phyloP scores from a whole-genome alignment of 2,113 vertebrate species.

The Apteryx owenii region DNA sequence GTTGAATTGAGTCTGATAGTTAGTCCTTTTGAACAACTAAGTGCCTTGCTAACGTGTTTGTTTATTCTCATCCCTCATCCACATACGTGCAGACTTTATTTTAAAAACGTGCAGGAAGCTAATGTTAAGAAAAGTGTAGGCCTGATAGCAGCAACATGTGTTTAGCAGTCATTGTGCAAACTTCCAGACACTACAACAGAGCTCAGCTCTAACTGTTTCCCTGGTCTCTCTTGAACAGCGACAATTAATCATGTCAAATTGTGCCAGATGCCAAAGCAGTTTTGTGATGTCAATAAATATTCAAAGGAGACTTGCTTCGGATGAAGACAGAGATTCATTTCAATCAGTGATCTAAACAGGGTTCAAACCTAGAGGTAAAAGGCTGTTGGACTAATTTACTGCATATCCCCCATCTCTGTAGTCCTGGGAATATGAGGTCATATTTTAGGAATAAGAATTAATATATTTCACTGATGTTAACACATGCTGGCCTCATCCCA shows the following conservation, averaged over 20 bases:
- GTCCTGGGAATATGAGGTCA: not conserved
- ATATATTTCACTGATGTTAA: conserved; percentile 8
- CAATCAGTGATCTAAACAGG: not conserved
- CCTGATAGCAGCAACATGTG: not conserved
- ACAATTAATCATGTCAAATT: conserved; percentile 31
- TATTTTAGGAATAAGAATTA: conserved; percentile 31
- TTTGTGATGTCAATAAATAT: conserved; percentile 22
- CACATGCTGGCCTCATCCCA: not conserved
- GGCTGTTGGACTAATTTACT: not conserved
- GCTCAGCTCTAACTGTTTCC: not conserved
- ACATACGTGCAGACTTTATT: not conserved
- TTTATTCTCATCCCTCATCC: not conserved
- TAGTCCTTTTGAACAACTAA: not conserved
- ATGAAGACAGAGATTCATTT: not conserved
- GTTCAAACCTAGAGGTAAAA: not conserved
- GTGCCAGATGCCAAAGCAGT: conserved; percentile 10
- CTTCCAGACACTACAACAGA: not conserved
- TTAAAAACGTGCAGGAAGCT: not conserved
- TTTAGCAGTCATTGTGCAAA: not conserved
- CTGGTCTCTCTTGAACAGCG: not conserved
- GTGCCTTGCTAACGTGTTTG: not conserved
- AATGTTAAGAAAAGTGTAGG: not conserved
- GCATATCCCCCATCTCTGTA: not conserved
- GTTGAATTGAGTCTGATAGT: not conserved
- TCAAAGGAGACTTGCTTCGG: not conserved